Evolutionary conservation across 2,797 vertebrate genomes (phyloP), one percentile per base, ranked within the genome.

Genomic region (Paedocypris micromegethes): DNA sequence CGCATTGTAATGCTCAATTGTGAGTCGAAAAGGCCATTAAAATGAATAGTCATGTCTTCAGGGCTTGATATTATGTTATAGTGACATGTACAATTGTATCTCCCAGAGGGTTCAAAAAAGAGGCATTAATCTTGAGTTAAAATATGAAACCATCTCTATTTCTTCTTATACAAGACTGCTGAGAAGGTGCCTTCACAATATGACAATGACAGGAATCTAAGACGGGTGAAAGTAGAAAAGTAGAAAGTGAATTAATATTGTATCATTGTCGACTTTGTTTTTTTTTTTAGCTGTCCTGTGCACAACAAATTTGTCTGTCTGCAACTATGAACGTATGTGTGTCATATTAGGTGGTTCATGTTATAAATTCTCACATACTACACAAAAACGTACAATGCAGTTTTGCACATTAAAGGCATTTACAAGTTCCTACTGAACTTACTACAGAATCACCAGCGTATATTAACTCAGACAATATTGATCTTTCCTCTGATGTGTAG

Each of bases 401-500:
- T 57, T 9, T 48, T 56, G 40, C 39, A 69, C 41, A 55, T 62
- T 56, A 42, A 43, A 72, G 56, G 44, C 53, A 64, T 62, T 62
- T 66, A 63, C 53, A 67, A 58, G 67, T 70, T 55, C 59, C 53
- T 3, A 43, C 44, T 3, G 23, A 61, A 71, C 58, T 75, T 63
- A 58, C 64, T 42, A 57, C 38, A 66, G 73, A 77, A 84, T 79
- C 84, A 83, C 78, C 75, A 75, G 79, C 53, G 64, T 68, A 79
- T 52, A 77, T 80, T 77, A 43, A 48, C 70, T 73, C 77, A 78
- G 75, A 77, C 62, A 53, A 57, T 87, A 90, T 87, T 80, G 86
- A 90, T 88, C 85, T 47, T 62, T 73, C 76, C 77, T 87, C 83
- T 83, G 77, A 83, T 83, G 82, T 83, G 78, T 80, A 87, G 84